Conservation (phyloP, 2,113 vertebrate genomes). For the cattle (Bos taurus) region DNA sequence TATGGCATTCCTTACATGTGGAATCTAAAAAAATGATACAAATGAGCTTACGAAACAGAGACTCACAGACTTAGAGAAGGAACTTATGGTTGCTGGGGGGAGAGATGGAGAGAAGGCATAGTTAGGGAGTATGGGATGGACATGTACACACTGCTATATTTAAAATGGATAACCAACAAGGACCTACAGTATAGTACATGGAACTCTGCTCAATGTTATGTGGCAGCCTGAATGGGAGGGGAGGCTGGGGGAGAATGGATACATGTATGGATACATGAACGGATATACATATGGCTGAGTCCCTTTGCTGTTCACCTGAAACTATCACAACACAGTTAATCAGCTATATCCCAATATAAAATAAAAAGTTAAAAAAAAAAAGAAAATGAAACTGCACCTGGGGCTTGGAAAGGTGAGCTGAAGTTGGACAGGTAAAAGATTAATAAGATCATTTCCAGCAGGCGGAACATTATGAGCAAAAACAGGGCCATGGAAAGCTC, state of each 20-base stretch:
- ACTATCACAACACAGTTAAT: background rate
- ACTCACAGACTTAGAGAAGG: background rate
- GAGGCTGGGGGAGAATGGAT: background rate
- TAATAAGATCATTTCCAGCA: background rate
- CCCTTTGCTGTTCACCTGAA: background rate
- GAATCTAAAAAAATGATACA: background rate
- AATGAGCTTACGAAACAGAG: background rate
- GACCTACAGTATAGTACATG: background rate
- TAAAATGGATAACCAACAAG: background rate
- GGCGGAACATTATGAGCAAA: background rate
- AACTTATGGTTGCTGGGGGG: background rate
- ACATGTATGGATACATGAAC: background rate
- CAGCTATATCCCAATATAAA: background rate
- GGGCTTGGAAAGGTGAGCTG: background rate
- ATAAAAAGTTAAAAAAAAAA: background rate
- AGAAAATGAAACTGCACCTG: background rate
- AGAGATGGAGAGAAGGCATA: background rate
- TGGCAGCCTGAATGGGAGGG: background rate
- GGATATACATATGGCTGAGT: background rate
- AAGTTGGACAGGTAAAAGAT: background rate
- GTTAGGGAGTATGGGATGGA: background rate
- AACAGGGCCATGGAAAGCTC: background rate
- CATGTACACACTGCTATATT: background rate
- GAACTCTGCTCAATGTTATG: background rate
- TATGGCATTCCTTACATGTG: background rate